Percentiles rank a stretch among this genome's conserved stretches.
These are phyloP conservation scores for Limnephilus rhombicus DNA, from an alignment of 2,888 invertebrate genomes.

Conservation along the genomic window DNA sequence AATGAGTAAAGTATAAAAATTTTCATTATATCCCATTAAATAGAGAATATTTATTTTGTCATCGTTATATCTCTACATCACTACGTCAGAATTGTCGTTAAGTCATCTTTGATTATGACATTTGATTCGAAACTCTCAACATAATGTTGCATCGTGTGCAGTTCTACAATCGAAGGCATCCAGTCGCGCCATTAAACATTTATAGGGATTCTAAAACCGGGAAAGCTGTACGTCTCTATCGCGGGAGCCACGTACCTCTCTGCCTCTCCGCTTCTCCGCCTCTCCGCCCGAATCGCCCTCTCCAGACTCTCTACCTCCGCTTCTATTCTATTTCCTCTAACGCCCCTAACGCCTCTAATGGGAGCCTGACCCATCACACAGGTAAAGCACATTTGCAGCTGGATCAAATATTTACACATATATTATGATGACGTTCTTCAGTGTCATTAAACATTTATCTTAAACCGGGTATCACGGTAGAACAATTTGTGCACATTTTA, in stretches of 20 bases:
- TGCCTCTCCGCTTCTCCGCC: not conserved
- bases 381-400: not conserved
- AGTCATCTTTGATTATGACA: not conserved
- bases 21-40: too few relatives aligned
- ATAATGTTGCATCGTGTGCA: not conserved
- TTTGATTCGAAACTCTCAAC: not conserved
- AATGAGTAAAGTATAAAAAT: too few relatives aligned
- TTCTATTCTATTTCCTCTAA: constrained; percentile 23
- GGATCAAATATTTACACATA: not conserved
- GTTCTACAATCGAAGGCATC: constrained; percentile 48
- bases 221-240: constrained; percentile 60
- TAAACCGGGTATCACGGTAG: too few relatives aligned
- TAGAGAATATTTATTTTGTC: too few relatives aligned
- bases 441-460: not conserved
- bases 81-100: too few relatives aligned
- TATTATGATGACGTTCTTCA: not conserved
- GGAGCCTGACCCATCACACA: constrained; percentile 19
- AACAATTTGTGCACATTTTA: not conserved
- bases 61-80: too few relatives aligned
- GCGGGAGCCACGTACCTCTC: constrained; percentile 3
- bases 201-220: constrained; percentile 64
- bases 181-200: constrained; percentile 66
- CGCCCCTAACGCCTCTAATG: constrained; percentile 23
- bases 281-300: not conserved
- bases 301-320: not conserved